phyloP scores from a whole-genome alignment of 92 coral and sea anemone genomes.

The Epizoanthus stellaris region DNA sequence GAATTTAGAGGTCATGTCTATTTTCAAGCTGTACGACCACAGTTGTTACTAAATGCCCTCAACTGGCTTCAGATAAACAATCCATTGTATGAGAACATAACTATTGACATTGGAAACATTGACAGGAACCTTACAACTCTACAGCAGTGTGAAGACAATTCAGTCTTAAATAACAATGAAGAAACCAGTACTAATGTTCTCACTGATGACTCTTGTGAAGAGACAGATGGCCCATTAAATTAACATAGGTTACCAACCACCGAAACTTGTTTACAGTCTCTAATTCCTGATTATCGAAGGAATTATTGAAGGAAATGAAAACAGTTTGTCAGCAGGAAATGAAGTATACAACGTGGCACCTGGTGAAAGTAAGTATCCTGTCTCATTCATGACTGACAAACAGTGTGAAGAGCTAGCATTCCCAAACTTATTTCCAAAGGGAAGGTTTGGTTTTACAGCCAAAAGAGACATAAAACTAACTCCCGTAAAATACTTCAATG shows the following conservation, averaged over 20 bases:
- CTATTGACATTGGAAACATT: too few species aligned
- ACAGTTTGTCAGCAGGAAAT: conserved; percentile 34
- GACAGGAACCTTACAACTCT: neutral
- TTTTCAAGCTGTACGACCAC: conserved; percentile 60
- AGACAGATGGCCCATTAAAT: conserved; percentile 60
- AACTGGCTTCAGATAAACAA: conserved; percentile 17
- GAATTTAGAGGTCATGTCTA: conserved; percentile 76
- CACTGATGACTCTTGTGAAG: conserved; percentile 32
- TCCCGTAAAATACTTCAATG: conserved; percentile 47
- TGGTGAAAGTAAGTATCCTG: conserved; percentile 61
- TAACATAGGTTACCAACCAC: conserved; percentile 50
- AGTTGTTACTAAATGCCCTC: neutral
- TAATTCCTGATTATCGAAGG: conserved; percentile 62
- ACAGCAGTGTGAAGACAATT: neutral
- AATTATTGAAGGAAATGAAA: conserved; percentile 23
- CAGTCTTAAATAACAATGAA: neutral
- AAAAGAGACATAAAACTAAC: conserved; percentile 50
- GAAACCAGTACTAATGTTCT: neutral
- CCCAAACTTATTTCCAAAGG: too few species aligned
- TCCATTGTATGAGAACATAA: conserved; percentile 40
- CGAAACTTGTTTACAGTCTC: conserved; percentile 65
- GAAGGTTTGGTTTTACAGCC: conserved; percentile 28
- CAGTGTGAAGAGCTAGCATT: conserved; percentile 62
- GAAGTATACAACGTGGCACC: conserved; percentile 51
- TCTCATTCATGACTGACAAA: conserved; percentile 50